A percentile compares a stretch with the other conserved stretches of the same genome.
Evolutionary conservation across 2,797 vertebrate species (phyloP).

Genomic region (Tragopan temminckii): DNA sequence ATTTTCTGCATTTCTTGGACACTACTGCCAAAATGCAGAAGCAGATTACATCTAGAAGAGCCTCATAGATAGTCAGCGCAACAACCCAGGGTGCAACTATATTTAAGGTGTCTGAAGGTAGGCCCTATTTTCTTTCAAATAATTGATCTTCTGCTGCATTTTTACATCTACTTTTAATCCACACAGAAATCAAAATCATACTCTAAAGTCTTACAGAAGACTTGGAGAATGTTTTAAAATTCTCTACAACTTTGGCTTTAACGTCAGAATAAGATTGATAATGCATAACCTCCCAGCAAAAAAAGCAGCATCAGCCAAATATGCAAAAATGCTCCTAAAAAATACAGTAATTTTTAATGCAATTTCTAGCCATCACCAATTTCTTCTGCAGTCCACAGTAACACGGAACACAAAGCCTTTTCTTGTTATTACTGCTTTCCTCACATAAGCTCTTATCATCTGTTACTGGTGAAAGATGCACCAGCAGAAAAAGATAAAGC

Average conservation of each 20-base stretch:
- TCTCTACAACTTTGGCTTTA: background rate
- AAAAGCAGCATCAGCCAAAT: background rate
- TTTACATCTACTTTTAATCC: background rate
- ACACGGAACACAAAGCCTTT: background rate
- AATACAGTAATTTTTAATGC: background rate
- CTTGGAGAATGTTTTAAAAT: background rate
- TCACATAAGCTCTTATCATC: conserved; percentile 44
- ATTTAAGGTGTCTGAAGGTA: background rate
- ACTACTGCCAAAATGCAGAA: background rate
- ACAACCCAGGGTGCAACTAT: background rate
- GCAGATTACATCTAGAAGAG: background rate
- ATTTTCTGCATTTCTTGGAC: background rate
- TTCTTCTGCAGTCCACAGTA: background rate
- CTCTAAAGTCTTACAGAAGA: background rate
- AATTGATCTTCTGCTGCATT: background rate
- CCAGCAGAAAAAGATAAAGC: conserved; percentile 63
- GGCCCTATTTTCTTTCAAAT: background rate
- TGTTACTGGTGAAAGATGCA: conserved; percentile 56
- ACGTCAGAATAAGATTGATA: background rate
- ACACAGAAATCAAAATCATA: background rate
- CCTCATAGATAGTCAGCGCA: background rate
- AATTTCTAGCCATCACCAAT: background rate
- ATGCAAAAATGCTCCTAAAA: background rate
- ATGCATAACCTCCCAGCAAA: background rate
- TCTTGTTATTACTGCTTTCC: conserved; percentile 23